A percentile compares a stretch with the other conserved stretches of the same genome.
Evolutionary conservation across 2,113 vertebrate genomes (phyloP).

Genomic region (Camelus dromedarius): DNA sequence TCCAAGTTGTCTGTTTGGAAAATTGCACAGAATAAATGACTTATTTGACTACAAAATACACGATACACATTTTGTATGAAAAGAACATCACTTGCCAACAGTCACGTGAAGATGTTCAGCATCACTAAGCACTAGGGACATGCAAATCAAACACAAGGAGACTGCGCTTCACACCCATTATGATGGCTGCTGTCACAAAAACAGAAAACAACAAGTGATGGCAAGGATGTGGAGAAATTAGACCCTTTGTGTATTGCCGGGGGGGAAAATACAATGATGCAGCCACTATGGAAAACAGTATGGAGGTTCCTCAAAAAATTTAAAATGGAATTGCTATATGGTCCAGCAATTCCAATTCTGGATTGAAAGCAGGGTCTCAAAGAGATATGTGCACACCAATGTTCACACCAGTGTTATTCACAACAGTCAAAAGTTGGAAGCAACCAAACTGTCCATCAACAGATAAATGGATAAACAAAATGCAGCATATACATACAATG

Average conservation of each 20-base stretch:
- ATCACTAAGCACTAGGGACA: not conserved
- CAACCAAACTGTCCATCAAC: not conserved
- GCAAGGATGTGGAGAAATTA: not conserved
- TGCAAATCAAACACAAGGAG: not conserved
- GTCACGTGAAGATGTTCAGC: not conserved
- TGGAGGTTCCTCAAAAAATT: not conserved
- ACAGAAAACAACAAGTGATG: not conserved
- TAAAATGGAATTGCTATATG: not conserved
- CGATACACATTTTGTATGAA: not conserved
- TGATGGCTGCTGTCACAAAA: not conserved
- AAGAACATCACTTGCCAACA: not conserved
- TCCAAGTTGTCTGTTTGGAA: not conserved
- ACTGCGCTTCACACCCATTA: not conserved
- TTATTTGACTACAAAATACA: not conserved
- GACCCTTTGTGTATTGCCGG: not conserved
- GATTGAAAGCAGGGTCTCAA: not conserved
- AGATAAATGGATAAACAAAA: not conserved
- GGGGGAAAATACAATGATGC: not conserved
- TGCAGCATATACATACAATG: too few relatives aligned
- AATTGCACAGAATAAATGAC: not conserved
- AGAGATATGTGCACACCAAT: not conserved
- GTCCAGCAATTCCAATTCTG: not conserved
- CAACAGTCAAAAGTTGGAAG: not conserved
- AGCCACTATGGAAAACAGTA: not conserved
- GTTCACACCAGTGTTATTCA: not conserved